Percentiles rank a stretch among this genome's conserved stretches.
Evolutionary conservation across 2,113 vertebrate genomes (phyloP).

Genomic region (Cynopterus brachyotis): DNA sequence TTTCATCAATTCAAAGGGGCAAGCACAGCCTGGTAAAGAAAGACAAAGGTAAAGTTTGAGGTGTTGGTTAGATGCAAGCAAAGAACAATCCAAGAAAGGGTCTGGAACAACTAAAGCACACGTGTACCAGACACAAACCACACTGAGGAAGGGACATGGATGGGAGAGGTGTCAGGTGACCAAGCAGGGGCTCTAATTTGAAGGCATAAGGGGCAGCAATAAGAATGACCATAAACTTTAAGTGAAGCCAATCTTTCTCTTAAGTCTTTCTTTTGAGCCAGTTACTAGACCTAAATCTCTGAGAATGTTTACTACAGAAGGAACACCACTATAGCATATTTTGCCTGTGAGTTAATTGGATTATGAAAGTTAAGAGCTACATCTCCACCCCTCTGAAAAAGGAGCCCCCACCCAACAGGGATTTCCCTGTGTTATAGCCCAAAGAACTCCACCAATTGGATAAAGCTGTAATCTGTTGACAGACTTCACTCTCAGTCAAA

Average conservation of each 20-base stretch:
- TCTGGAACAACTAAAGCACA: not conserved
- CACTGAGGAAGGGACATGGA: not conserved
- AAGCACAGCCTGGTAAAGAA: not conserved
- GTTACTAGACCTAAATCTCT: not conserved
- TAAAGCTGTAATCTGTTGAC: not conserved
- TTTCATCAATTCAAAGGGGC: not conserved
- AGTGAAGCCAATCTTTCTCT: not conserved
- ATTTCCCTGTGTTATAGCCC: not conserved
- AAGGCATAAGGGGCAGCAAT: not conserved
- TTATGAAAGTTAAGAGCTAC: not conserved
- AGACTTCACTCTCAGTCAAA: not conserved
- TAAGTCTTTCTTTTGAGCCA: conserved; percentile 55
- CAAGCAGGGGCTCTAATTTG: not conserved
- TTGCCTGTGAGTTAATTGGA: not conserved
- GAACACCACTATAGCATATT: not conserved
- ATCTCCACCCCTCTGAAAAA: not conserved
- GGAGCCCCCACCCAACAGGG: not conserved
- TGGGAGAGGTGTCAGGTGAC: not conserved
- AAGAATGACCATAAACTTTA: not conserved
- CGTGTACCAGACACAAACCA: not conserved
- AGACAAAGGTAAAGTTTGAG: not conserved
- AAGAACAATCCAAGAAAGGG: not conserved
- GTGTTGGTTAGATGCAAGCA: not conserved
- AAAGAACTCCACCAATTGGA: not conserved
- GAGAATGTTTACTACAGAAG: not conserved